These are phyloP conservation scores for Drosophila malerkotliana DNA, from an alignment of 1,140 invertebrate species.

Conservation along the genomic window DNA sequence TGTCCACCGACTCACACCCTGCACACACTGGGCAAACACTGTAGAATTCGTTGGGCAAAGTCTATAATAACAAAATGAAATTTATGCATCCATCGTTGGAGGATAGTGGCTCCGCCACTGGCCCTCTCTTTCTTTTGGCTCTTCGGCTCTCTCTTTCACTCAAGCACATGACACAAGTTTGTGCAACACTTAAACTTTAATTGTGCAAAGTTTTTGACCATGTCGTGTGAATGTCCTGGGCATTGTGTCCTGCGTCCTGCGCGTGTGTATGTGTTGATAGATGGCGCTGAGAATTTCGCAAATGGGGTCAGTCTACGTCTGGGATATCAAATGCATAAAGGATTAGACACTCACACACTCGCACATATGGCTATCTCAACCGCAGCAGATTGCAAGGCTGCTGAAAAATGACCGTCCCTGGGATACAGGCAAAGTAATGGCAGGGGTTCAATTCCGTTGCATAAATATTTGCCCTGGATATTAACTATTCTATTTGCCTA, in stretches of 20 bases:
- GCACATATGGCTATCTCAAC: constrained; percentile 18
- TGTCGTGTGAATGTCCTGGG: constrained; percentile 66
- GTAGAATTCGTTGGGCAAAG: constrained; percentile 31
- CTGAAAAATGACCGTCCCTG: constrained; percentile 43
- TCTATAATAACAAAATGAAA: constrained; percentile 74
- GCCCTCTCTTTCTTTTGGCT: neutral
- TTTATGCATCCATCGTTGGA: constrained; percentile 60
- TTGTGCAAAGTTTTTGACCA: constrained; percentile 79
- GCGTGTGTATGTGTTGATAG: constrained; percentile 64
- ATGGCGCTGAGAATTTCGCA: constrained; percentile 70
- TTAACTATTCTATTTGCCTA: neutral
- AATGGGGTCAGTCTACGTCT: constrained; percentile 75
- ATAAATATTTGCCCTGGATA: neutral
- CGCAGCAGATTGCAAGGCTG: constrained; percentile 37
- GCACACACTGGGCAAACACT: constrained; percentile 38
- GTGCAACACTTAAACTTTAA: constrained; percentile 81
- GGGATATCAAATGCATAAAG: constrained; percentile 69
- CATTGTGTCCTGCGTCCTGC: constrained; percentile 29
- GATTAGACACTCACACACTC: constrained; percentile 56
- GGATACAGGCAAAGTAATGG: constrained; percentile 7
- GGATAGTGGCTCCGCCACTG: neutral
- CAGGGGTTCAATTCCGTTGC: neutral
- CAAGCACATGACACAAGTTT: constrained; percentile 62
- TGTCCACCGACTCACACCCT: constrained; percentile 9
- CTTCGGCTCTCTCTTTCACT: constrained; percentile 7